Evolutionary conservation across 2,797 vertebrate genomes (phyloP).

Genomic region (Phoxinus dragarum): DNA sequence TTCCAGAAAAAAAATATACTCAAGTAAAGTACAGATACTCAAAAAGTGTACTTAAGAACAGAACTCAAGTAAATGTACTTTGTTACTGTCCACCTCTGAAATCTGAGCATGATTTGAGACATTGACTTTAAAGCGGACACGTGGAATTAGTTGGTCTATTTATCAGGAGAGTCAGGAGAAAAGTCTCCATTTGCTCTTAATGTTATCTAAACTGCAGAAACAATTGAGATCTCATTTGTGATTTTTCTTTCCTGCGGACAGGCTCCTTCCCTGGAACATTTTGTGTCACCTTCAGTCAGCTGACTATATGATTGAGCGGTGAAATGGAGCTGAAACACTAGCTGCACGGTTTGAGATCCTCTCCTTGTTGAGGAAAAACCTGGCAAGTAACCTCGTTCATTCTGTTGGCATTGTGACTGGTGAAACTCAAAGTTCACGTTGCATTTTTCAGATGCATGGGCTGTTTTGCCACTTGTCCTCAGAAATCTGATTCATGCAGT

Average conservation of each 20-base stretch:
- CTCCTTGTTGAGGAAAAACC: conserved; percentile 26
- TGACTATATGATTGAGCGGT: conserved; percentile 55
- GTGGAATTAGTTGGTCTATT: neutral
- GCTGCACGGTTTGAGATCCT: conserved; percentile 2
- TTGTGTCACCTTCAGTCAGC: conserved; percentile 50
- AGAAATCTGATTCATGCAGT: conserved; percentile 24
- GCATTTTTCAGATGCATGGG: conserved; percentile 3
- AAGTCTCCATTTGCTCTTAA: neutral
- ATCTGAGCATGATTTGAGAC: neutral
- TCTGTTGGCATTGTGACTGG: conserved; percentile 12
- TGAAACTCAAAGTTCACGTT: conserved; percentile 1
- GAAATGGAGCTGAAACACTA: conserved; percentile 19
- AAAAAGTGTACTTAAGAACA: too few species aligned
- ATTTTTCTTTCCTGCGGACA: conserved; percentile 19
- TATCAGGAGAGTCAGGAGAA: neutral
- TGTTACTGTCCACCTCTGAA: too few species aligned
- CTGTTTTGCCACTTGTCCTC: conserved; percentile 17
- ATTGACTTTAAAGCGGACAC: neutral
- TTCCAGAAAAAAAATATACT: too few species aligned
- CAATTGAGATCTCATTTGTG: conserved; percentile 2
- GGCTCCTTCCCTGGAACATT: conserved; percentile 14
- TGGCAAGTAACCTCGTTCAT: conserved; percentile 9
- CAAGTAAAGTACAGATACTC: too few species aligned
- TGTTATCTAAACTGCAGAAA: conserved; percentile 23
- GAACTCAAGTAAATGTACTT: too few species aligned